Base-by-base conservation (phyloP, 2,113 vertebrate species). In the Xiphophorus couchianus region DNA sequence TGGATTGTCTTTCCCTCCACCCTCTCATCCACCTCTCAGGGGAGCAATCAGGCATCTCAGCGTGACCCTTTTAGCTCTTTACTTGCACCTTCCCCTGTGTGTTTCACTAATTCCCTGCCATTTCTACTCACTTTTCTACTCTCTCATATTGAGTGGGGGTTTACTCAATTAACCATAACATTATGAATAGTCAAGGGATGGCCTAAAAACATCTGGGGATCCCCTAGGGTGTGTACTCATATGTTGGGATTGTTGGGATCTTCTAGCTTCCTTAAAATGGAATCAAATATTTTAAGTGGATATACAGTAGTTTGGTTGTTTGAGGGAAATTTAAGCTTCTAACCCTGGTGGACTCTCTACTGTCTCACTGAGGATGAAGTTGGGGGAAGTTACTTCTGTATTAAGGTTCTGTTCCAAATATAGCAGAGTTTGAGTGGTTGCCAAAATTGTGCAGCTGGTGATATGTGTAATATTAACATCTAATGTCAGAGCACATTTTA, bases 31-130 rank as follows among this genome's bases (percentile, higher is more conserved):
- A 0, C 17, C 71, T 91, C 90, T 81, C 88, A 29, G 42, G 88
- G 84, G 91, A 87, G 78, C 85, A 76, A 84, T 90, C 77, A 77
- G 33, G 69, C 79, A 79, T 83, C 75, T 75, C 81, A 71, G 73
- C 79, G 48, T 12, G 14, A 81, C 80, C 71, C 81, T 87, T 82
- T 83, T 64, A 72, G 77, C 74, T 71, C 48, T 54, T 66, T n/a
- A 62, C 62, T 67, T 33, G 17, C 33, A 71, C 58, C 58, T 39
- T 66, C 67, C 54, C 60, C 39, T 63, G 9, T 48, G 1, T 29
- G 1, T 66, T 69, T 51, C 27, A 28, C 65, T 60, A 63, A 12
- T 3, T 72, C 28, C 27, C 10, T 6, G 74, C 35, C 22, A 48
- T 27, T 39, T 73, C 11, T 17, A 13, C 29, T 66, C 71, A 44